Conservation (phyloP, 2,797 vertebrate genomes). For the Cossypha heuglini region DNA sequence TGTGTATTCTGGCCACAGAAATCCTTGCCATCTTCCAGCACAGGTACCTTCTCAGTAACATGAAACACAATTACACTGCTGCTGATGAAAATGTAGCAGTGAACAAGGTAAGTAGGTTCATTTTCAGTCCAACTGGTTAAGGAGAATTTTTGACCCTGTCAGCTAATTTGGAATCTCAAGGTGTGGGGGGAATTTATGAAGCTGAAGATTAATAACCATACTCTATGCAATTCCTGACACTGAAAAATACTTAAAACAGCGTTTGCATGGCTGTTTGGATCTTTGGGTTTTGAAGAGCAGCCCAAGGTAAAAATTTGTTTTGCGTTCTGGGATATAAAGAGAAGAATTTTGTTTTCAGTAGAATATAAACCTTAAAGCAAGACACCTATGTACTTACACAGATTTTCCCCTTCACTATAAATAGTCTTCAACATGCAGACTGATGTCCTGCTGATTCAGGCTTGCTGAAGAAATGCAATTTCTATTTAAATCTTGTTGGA, state of each 20-base stretch:
- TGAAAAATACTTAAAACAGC: not conserved
- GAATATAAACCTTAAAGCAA: not conserved
- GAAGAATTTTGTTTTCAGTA: not conserved
- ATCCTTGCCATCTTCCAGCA: not conserved
- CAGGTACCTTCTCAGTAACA: not conserved
- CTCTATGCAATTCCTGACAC: not conserved
- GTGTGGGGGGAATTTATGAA: not conserved
- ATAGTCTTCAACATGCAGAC: not conserved
- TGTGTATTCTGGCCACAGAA: not conserved
- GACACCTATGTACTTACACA: not conserved
- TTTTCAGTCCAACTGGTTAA: not conserved
- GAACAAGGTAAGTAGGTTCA: not conserved
- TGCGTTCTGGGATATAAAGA: not conserved
- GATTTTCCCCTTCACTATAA: not conserved
- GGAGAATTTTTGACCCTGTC: not conserved
- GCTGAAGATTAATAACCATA: not conserved
- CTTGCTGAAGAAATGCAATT: constrained; percentile 18
- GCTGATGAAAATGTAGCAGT: not conserved
- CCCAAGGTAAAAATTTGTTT: not conserved
- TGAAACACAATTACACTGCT: not conserved
- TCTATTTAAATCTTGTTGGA: constrained; percentile 20
- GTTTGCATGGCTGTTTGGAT: not conserved
- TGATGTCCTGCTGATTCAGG: constrained; percentile 3
- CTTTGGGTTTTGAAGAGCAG: not conserved
- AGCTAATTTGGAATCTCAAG: constrained; percentile 1